Evolutionary conservation across 2,888 invertebrate species (phyloP).

Genomic region (Craniophora ligustri): DNA sequence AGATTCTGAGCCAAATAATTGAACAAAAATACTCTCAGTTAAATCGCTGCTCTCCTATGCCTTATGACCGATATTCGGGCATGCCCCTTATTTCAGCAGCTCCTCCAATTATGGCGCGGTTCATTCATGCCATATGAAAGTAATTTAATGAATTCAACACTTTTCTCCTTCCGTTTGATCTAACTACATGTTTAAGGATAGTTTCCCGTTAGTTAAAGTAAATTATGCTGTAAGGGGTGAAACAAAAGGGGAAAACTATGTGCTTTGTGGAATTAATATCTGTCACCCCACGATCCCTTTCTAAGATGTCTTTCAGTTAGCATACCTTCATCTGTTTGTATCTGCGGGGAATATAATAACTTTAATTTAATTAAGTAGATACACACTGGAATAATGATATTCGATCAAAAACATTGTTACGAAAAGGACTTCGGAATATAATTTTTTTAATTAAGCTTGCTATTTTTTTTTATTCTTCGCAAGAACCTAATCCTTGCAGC

Average conservation of each 20-base stretch:
- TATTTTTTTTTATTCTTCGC: no score
- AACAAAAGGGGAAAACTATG: conserved; percentile 15
- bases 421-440: no score
- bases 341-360: no score
- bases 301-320: no score
- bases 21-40: background rate
- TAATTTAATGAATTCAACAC: conserved; percentile 68
- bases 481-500: no score
- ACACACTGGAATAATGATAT: no score
- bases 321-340: no score
- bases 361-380: no score
- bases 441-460: no score
- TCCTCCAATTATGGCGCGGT: conserved; percentile 68
- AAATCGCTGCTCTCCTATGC: conserved; percentile 19
- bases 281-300: no score
- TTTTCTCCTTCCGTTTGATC: conserved; percentile 63
- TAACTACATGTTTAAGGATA: conserved; percentile 35
- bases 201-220: conserved; percentile 21
- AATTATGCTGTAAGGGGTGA: conserved; percentile 19
- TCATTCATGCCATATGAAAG: conserved; percentile 58
- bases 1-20: no score
- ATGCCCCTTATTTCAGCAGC: conserved; percentile 60
- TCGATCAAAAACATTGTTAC: no score
- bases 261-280: conserved; percentile 20
- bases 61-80: conserved; percentile 40